phyloP scores from a whole-genome alignment of 2,797 vertebrate genomes.

The Hyperoplus immaculatus region DNA sequence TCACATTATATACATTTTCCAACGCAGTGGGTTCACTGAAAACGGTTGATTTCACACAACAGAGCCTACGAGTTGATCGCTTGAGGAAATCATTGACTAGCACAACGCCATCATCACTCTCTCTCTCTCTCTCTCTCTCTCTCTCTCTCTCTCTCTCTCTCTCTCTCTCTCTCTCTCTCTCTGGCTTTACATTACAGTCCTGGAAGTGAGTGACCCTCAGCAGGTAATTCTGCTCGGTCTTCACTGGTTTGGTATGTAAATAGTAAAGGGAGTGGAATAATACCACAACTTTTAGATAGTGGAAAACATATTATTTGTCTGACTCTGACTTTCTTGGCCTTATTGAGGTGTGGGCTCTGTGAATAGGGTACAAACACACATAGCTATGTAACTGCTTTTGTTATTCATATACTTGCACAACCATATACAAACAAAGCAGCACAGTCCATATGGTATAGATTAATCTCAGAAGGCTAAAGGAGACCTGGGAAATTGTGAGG shows the following conservation, averaged over 20 bases:
- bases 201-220: conserved; percentile 57
- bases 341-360: conserved; percentile 10
- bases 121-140: conserved; percentile 8
- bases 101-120: conserved; percentile 64
- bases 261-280: conserved; percentile 42
- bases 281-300: conserved; percentile 44
- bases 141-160: too few relatives aligned
- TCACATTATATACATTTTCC: conserved; percentile 82
- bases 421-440: conserved; percentile 52
- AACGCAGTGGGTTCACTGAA: conserved; percentile 58
- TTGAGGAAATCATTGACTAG: conserved; percentile 75
- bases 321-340: conserved; percentile 30
- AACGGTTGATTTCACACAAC: conserved; percentile 67
- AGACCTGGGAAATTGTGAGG: not conserved
- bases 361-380: conserved; percentile 26
- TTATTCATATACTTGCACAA: conserved; percentile 51
- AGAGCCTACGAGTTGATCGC: conserved; percentile 55
- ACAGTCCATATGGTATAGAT: conserved; percentile 42
- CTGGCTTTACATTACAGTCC: conserved; percentile 52
- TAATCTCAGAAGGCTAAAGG: conserved; percentile 44
- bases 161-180: not conserved
- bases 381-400: conserved; percentile 39
- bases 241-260: conserved; percentile 61
- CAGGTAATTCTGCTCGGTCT: conserved; percentile 50
- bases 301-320: conserved; percentile 24